A percentile compares a stretch with the other conserved stretches of the same genome.
phyloP scores from a whole-genome alignment of 2,797 vertebrate species.

The Centroberyx gerrardi region DNA sequence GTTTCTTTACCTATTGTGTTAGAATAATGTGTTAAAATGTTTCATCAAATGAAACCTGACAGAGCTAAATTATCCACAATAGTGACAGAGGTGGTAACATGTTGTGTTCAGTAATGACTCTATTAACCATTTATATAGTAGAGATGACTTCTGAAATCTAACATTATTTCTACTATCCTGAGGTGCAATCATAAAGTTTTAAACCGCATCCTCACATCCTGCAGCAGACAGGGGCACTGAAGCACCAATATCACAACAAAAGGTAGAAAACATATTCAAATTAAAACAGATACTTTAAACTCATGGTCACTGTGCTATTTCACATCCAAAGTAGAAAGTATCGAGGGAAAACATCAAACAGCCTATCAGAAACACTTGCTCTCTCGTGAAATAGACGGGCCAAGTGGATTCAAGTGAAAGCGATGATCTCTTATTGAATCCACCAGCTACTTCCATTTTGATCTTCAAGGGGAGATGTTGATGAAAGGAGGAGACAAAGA shows the following conservation, averaged over 20 bases:
- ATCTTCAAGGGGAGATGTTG: too few relatives aligned
- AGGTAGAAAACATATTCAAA: not conserved
- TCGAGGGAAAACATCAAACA: not conserved
- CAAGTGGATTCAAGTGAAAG: not conserved
- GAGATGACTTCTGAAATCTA: not conserved
- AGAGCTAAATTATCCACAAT: too few relatives aligned
- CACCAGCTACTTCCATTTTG: not conserved
- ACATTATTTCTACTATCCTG: not conserved
- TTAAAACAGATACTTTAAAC: not conserved
- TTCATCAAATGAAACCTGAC: too few relatives aligned
- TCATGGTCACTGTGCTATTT: too few relatives aligned
- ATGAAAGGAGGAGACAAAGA: too few relatives aligned
- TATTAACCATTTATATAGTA: not conserved
- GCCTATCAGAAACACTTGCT: not conserved
- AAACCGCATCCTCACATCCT: not conserved
- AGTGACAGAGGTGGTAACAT: not conserved
- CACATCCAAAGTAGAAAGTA: too few relatives aligned
- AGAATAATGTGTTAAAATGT: too few relatives aligned
- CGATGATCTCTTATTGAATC: conserved; percentile 2
- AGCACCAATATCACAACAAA: not conserved
- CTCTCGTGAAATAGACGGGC: not conserved
- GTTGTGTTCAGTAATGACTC: not conserved
- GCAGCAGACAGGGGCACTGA: not conserved
- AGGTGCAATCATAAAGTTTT: not conserved
- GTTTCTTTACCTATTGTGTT: too few relatives aligned